A percentile compares a stretch with the other conserved stretches of the same genome.
phyloP scores from a whole-genome alignment of 2,888 invertebrate genomes.

The Imbricaverruca yamaguchii region DNA sequence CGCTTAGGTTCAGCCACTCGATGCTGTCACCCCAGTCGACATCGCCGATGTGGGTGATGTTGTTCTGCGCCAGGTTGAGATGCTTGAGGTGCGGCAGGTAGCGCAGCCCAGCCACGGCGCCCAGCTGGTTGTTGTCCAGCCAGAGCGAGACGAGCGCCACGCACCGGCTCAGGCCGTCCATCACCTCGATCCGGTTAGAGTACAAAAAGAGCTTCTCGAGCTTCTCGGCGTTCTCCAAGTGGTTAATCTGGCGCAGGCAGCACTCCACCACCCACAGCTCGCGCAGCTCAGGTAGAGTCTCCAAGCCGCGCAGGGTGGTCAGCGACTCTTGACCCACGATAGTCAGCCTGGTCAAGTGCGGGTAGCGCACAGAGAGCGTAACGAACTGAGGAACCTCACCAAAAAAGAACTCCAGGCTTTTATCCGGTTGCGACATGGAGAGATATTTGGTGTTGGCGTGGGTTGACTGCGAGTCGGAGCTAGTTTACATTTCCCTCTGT shows the following conservation, averaged over 20 bases:
- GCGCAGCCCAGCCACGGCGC: not conserved
- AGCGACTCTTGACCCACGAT: not conserved
- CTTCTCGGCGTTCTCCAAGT: not conserved
- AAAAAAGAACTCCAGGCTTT: slow-evolving; percentile 4
- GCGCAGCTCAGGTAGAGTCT: not conserved
- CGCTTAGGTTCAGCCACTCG: slow-evolving; percentile 19
- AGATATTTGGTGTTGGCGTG: too few relatives aligned
- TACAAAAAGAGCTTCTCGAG: slow-evolving; percentile 6
- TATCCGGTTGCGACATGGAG: not conserved
- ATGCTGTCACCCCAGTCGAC: not conserved
- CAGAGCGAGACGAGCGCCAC: not conserved
- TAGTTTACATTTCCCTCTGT: too few relatives aligned
- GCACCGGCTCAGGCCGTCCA: slow-evolving; percentile 8
- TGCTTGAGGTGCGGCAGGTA: not conserved
- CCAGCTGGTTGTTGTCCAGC: slow-evolving; percentile 1
- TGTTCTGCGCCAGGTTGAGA: slow-evolving; percentile 7
- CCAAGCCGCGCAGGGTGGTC: slow-evolving; percentile 2
- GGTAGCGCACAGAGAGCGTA: not conserved
- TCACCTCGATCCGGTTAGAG: slow-evolving; percentile 1
- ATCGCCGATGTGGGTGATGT: not conserved
- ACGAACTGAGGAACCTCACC: not conserved
- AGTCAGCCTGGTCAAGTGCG: not conserved
- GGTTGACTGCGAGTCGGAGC: too few relatives aligned
- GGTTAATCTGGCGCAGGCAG: not conserved
- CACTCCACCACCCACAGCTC: slow-evolving; percentile 19